A percentile compares a stretch with the other conserved stretches of the same genome.
These are phyloP conservation scores for Lucinisca nassula DNA, from an alignment of 2,888 invertebrate genomes.

Conservation along the genomic window DNA sequence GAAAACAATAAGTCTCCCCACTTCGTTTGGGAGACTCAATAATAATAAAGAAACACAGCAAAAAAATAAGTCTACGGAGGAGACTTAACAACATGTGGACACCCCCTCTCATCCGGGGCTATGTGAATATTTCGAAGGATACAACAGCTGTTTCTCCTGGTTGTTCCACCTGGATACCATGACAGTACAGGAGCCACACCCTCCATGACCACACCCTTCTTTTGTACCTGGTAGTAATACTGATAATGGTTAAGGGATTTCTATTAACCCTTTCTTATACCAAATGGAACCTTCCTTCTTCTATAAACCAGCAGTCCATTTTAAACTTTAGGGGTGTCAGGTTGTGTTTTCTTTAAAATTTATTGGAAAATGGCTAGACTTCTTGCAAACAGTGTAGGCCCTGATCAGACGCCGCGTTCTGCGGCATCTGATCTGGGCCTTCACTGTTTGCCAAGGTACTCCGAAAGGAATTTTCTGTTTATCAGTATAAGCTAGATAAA, in stretches of 20 bases:
- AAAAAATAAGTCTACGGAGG: too few species aligned
- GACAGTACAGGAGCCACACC: slow-evolving; percentile 68
- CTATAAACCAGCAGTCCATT: background rate
- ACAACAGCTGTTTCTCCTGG: slow-evolving; percentile 19
- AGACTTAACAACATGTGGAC: too few species aligned
- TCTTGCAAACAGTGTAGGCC: background rate
- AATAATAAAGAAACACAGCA: too few species aligned
- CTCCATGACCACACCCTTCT: slow-evolving; percentile 70
- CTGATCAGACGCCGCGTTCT: background rate
- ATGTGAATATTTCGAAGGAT: slow-evolving; percentile 60
- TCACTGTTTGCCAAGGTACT: too few species aligned
- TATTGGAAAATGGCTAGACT: background rate
- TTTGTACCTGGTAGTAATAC: slow-evolving; percentile 93
- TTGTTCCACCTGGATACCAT: slow-evolving; percentile 55
- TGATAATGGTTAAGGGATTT: slow-evolving; percentile 45
- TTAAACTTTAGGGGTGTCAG: background rate
- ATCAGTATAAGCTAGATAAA: too few species aligned
- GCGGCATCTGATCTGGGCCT: background rate
- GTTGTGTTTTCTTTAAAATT: background rate
- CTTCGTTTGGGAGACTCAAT: too few species aligned
- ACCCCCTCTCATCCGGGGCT: too few species aligned
- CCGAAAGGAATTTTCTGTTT: too few species aligned
- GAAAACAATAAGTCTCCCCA: too few species aligned
- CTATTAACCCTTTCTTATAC: background rate
- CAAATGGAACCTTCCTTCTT: background rate